Evolutionary conservation across 2,888 invertebrate genomes (phyloP).

Genomic region (Hirtodrosophila trivittata): DNA sequence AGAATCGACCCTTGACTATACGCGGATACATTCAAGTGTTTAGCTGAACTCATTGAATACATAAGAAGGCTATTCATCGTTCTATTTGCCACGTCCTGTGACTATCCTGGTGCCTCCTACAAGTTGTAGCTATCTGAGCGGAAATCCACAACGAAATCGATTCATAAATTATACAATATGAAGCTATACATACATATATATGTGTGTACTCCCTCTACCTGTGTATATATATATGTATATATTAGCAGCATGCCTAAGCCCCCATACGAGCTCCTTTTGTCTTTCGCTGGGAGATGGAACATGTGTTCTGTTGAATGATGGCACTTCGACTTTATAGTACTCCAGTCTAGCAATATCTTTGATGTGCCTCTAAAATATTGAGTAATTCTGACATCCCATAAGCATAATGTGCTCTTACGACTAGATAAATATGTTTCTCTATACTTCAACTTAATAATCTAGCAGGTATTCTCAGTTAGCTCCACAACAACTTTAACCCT

Average conservation of each 20-base stretch:
- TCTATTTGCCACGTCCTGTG: neutral
- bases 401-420: too few species aligned
- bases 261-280: neutral
- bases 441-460: too few species aligned
- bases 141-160: slow-evolving; percentile 45
- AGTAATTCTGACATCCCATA: too few species aligned
- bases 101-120: neutral
- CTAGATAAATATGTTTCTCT: too few species aligned
- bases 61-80: slow-evolving; percentile 32
- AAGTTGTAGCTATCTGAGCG: slow-evolving; percentile 21
- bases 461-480: too few species aligned
- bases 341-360: too few species aligned
- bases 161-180: slow-evolving; percentile 66
- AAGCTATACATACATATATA: slow-evolving; percentile 18
- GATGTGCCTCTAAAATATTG: too few species aligned
- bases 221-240: neutral
- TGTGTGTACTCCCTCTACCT: neutral
- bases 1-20: slow-evolving; percentile 13
- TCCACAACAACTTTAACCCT: too few species aligned
- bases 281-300: too few species aligned
- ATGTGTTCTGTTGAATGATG: too few species aligned
- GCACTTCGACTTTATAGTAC: too few species aligned
- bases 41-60: slow-evolving; percentile 48
- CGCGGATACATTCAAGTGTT: slow-evolving; percentile 34
- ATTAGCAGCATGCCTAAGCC: neutral